A percentile compares a stretch with the other conserved stretches of the same genome.
phyloP scores from a whole-genome alignment of 2,113 vertebrate genomes.

The Eupsittula cactorum region DNA sequence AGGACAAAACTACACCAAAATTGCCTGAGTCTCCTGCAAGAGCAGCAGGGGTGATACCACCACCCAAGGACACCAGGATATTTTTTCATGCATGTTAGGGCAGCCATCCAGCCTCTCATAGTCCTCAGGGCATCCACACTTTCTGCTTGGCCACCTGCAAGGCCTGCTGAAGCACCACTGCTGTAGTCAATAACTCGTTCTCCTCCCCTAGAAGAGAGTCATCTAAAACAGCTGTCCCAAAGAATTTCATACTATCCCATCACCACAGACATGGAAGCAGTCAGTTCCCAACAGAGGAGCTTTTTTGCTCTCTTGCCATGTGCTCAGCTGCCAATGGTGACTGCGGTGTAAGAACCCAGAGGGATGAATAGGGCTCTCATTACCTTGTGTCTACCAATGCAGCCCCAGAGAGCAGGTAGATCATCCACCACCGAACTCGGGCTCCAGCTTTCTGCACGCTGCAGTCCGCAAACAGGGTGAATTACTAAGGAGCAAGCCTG shows the following conservation, averaged over 20 bases:
- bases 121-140: not conserved
- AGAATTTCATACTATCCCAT: not conserved
- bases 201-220: not conserved
- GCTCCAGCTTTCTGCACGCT: not conserved
- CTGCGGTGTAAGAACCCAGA: not conserved
- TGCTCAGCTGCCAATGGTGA: not conserved
- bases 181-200: not conserved
- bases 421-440: not conserved
- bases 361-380: not conserved
- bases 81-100: accelerated
- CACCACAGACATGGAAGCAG: not conserved
- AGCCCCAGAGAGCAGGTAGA: not conserved
- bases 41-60: conserved; percentile 1
- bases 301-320: not conserved
- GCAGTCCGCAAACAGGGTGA: not conserved
- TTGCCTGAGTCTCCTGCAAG: not conserved
- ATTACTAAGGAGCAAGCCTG: not conserved
- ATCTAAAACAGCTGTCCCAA: not conserved
- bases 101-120: not conserved
- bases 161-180: not conserved
- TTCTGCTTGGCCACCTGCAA: not conserved
- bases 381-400: not conserved
- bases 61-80: not conserved
- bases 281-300: not conserved
- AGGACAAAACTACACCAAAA: not conserved